phyloP scores from a whole-genome alignment of 1,140 invertebrate genomes.

The Drosophila pallidifrons region DNA sequence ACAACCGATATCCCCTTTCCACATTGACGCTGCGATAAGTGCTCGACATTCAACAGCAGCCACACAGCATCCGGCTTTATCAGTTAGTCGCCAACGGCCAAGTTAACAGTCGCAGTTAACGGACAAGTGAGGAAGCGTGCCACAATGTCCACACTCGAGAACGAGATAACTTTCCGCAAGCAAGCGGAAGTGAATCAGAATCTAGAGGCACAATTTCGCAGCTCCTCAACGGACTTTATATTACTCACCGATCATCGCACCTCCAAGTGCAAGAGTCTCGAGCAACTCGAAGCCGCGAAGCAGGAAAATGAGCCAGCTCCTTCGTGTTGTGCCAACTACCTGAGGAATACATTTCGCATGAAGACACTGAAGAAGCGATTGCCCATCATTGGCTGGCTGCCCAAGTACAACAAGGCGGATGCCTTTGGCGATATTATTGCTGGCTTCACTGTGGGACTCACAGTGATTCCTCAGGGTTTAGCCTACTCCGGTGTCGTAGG shows the following conservation, averaged over 20 bases:
- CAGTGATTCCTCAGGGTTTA: conserved; percentile 92
- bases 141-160: conserved; percentile 77
- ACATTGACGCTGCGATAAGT: conserved; percentile 65
- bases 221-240: conserved; percentile 73
- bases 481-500: conserved; percentile 95
- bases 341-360: conserved; percentile 78
- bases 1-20: conserved; percentile 70
- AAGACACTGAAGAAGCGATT: conserved; percentile 90
- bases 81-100: conserved; percentile 25
- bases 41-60: conserved; percentile 35
- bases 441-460: conserved; percentile 94
- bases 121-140: neutral
- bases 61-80: conserved; percentile 60
- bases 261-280: conserved; percentile 66
- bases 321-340: conserved; percentile 50
- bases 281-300: conserved; percentile 66
- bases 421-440: conserved; percentile 91
- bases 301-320: conserved; percentile 28
- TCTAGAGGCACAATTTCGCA: conserved; percentile 68
- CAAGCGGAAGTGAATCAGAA: conserved; percentile 67
- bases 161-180: conserved; percentile 74
- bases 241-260: conserved; percentile 79
- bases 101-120: conserved; percentile 17
- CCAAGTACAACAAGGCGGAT: conserved; percentile 88
- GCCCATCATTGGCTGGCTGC: conserved; percentile 91